phyloP scores from a whole-genome alignment of 2,113 vertebrate genomes.

The Archocentrus centrarchus region DNA sequence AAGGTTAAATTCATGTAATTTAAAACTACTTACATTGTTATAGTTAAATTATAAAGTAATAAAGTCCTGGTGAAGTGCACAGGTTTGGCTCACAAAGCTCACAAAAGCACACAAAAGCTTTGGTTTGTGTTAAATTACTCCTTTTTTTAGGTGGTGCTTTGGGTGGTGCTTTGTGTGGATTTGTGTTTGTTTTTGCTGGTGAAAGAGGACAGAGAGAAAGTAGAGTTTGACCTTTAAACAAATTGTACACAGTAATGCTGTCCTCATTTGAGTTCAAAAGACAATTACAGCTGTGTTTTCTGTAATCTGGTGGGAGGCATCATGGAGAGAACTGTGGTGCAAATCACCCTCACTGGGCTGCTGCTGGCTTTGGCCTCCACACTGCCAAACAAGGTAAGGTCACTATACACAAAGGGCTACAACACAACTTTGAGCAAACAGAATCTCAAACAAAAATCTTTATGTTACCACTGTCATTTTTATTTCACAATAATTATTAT shows the following conservation, averaged over 20 bases:
- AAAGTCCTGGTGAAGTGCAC: background rate
- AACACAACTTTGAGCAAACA: background rate
- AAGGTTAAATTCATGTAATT: too few relatives aligned
- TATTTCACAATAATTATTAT: too few relatives aligned
- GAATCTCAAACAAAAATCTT: background rate
- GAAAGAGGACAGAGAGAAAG: background rate
- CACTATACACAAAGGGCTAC: background rate
- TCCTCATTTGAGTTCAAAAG: constrained; percentile 47
- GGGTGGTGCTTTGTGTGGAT: background rate
- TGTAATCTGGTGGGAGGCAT: constrained; percentile 20
- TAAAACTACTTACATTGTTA: too few relatives aligned
- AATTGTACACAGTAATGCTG: background rate
- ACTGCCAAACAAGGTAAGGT: constrained; percentile 62
- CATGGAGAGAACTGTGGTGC: constrained; percentile 57
- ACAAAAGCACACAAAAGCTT: background rate
- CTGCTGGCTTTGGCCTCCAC: constrained; percentile 53
- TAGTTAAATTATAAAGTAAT: too few relatives aligned
- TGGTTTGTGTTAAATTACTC: background rate
- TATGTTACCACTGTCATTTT: background rate
- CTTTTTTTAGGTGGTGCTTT: background rate
- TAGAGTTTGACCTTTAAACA: background rate
- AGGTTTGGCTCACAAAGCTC: background rate
- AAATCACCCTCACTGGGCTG: constrained; percentile 48
- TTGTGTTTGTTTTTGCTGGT: background rate
- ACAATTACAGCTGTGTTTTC: background rate